Evolutionary conservation across 2,888 invertebrate species (phyloP), one percentile per base, ranked within the genome.

Genomic region (Fragum whitleyi): DNA sequence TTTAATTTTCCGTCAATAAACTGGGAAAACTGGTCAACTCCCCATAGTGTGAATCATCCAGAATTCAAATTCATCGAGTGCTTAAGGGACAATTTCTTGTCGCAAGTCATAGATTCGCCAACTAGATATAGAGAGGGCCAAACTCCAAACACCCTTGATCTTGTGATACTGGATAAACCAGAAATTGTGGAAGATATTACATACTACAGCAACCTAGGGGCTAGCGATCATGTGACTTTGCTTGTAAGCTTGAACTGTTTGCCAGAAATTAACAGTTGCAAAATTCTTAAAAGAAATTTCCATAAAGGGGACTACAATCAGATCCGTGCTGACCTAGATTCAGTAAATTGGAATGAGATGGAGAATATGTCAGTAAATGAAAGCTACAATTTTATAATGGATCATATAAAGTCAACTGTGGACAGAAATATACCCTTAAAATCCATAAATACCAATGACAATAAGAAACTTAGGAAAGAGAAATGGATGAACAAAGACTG

Each of bases 201-300:
- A 3, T 6, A 36, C 5, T 6, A 36, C 5, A 6, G 32, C 32
- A 36, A 36, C 9, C 32, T 36, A 51, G 74, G n/a, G 2, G 47
- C 65, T 9, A 74, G 74, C 65, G 74, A 62, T 14, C 74, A 74
- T 65, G 29, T 74, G n/a, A 1, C 29, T 28, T 74, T 74, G n/a
- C 23, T 28, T 39, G 11, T 26, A 2, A 28, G 14, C 2, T 28
- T 59, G 2, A 29, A 19, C 7, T 32, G 71, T 32, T 16, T 9
- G 5, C 57, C 55, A 3, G 36, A 5, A 2, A 21, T 28, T n/a
- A 5, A 51, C 16, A 51, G 2, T 1, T 9, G 1, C 3, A 29
- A 70, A 2, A 3, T 0, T 26, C 29, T 21, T 23, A 71, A 11
- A 32, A 55, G 57, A 32, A 71, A 71, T 57, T 71, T n/a, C 57